Conservation (phyloP, 2,797 vertebrate genomes). For the Poecile montanus region DNA sequence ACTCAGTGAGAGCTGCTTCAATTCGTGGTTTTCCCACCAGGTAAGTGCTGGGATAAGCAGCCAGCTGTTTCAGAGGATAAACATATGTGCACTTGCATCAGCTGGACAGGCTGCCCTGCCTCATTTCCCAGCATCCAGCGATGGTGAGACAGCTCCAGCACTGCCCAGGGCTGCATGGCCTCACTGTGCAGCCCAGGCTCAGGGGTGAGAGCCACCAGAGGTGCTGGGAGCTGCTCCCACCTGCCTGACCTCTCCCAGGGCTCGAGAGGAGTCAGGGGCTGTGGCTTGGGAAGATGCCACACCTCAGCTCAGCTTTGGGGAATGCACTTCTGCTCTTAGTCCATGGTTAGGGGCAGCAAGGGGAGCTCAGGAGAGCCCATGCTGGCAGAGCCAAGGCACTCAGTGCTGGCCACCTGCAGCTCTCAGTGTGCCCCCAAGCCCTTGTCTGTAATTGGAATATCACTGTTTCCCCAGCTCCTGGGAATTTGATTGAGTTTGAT, state of each 20-base stretch:
- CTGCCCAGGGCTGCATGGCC: fast-evolving
- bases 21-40: background rate
- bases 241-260: no score
- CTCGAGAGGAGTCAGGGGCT: background rate
- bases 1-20: background rate
- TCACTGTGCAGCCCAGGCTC: background rate
- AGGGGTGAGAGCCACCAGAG: background rate
- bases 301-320: background rate
- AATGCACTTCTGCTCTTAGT: background rate
- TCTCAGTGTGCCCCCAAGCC: background rate
- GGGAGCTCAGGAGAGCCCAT: fast-evolving
- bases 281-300: background rate
- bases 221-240: background rate
- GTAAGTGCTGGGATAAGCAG: background rate
- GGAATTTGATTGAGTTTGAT: no score
- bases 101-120: background rate
- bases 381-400: background rate
- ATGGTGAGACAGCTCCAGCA: background rate
- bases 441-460: background rate
- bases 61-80: background rate
- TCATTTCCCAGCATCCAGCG: background rate
- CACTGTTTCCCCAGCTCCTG: background rate
- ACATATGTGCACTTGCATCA: background rate
- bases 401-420: background rate
- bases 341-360: background rate